These are phyloP conservation scores for Ammodramus savannarum DNA, from an alignment of 2,113 vertebrate species.

Conservation along the genomic window DNA sequence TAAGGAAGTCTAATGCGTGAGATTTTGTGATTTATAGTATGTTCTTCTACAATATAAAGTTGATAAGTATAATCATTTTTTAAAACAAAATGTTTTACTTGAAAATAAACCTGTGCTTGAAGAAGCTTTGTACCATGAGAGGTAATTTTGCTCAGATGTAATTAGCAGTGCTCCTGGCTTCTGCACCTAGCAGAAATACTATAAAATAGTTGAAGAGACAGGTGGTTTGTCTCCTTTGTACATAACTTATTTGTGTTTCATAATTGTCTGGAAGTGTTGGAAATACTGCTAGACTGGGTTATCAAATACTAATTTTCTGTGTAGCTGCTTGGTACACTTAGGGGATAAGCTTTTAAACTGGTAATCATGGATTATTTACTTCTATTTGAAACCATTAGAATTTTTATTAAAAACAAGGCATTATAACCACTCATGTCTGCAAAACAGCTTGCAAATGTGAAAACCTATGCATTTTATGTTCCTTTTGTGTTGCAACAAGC, in stretches of 20 bases:
- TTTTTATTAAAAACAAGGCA: background rate
- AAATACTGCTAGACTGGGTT: background rate
- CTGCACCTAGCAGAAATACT: background rate
- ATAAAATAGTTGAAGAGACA: background rate
- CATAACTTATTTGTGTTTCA: background rate
- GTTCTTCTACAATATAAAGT: background rate
- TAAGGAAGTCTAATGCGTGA: background rate
- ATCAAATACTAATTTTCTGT: background rate
- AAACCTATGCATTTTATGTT: background rate
- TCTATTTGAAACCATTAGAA: background rate
- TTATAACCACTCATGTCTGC: background rate
- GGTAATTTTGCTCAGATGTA: background rate
- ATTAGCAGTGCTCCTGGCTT: background rate
- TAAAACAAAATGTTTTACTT: background rate
- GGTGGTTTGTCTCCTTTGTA: background rate
- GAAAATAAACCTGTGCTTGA: background rate
- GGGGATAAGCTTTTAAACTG: background rate
- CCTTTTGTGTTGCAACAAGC: background rate
- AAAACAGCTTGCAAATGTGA: background rate
- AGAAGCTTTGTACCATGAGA: background rate
- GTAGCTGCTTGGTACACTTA: background rate
- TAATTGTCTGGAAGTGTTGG: background rate
- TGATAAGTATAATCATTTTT: background rate
- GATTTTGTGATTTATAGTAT: background rate
- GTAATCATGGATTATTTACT: background rate